Conservation (phyloP, 2,888 invertebrate species). For the Argyresthia albistria region DNA sequence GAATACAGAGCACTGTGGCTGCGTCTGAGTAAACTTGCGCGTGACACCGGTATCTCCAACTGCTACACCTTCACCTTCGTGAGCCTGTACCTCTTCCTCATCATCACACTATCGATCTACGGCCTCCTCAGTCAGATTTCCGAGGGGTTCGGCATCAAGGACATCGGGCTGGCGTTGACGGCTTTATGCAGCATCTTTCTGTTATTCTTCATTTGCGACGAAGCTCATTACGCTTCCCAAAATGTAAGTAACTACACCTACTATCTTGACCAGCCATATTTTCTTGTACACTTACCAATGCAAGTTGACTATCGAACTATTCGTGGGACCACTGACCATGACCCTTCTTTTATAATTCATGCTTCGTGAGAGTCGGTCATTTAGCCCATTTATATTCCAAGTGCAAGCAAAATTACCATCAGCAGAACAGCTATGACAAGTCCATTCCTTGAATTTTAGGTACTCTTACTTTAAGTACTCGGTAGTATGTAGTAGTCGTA, state of each 20-base stretch:
- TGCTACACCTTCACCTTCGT: constrained; percentile 80
- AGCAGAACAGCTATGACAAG: too few relatives aligned
- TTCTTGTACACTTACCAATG: too few relatives aligned
- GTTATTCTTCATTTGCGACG: constrained; percentile 81
- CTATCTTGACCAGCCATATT: not conserved
- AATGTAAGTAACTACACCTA: constrained; percentile 61
- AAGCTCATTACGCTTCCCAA: constrained; percentile 81
- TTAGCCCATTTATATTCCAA: too few relatives aligned
- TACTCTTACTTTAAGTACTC: too few relatives aligned
- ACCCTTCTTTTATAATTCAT: too few relatives aligned
- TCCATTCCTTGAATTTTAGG: too few relatives aligned
- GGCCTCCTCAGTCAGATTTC: constrained; percentile 81
- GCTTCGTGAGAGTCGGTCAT: too few relatives aligned
- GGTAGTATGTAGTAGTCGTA: too few relatives aligned
- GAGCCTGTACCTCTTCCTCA: constrained; percentile 78
- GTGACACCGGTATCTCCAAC: constrained; percentile 77
- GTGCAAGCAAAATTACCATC: too few relatives aligned
- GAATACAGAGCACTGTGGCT: constrained; percentile 82
- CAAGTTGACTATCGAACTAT: not conserved
- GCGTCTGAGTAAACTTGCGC: constrained; percentile 76
- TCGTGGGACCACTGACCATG: not conserved
- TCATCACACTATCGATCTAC: constrained; percentile 82
- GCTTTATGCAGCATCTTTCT: constrained; percentile 76
- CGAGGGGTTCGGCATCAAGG: constrained; percentile 80
- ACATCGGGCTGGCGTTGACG: constrained; percentile 78